These are phyloP conservation scores for Magallana ariakensis DNA, from an alignment of 1,140 invertebrate genomes.

Conservation along the genomic window DNA sequence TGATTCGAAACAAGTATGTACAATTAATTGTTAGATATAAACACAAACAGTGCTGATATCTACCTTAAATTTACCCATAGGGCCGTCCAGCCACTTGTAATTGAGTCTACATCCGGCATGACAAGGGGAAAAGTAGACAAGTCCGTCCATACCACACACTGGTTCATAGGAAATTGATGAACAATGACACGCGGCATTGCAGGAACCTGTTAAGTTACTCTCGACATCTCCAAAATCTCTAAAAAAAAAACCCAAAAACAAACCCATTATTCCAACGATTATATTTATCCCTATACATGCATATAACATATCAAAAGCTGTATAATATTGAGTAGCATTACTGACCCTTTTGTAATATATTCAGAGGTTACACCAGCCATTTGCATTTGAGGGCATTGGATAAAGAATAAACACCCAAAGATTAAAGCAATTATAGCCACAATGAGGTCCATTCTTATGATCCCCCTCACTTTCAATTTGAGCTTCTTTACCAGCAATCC, in stretches of 20 bases:
- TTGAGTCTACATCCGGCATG: slow-evolving; percentile 90
- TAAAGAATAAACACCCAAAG: slow-evolving; percentile 57
- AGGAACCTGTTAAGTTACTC: slow-evolving; percentile 75
- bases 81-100: slow-evolving; percentile 56
- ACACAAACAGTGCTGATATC: not conserved
- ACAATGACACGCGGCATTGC: slow-evolving; percentile 95
- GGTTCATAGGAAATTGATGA: slow-evolving; percentile 92
- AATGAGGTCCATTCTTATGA: slow-evolving; percentile 63
- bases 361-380: slow-evolving; percentile 63
- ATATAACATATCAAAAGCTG: not conserved
- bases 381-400: slow-evolving; percentile 59
- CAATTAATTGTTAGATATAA: too few relatives aligned
- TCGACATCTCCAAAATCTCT: not conserved
- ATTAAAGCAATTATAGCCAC: slow-evolving; percentile 49
- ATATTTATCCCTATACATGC: not conserved
- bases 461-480: slow-evolving; percentile 61
- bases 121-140: slow-evolving; percentile 94
- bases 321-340: not conserved
- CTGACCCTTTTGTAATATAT: slow-evolving; percentile 58
- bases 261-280: not conserved
- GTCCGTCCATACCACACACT: slow-evolving; percentile 94
- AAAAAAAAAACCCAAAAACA: not conserved
- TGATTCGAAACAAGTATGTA: too few relatives aligned
- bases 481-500: slow-evolving; percentile 62
- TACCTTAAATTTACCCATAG: slow-evolving; percentile 66